These are phyloP conservation scores for Leucania comma DNA, from an alignment of 2,888 invertebrate species.

Conservation along the genomic window DNA sequence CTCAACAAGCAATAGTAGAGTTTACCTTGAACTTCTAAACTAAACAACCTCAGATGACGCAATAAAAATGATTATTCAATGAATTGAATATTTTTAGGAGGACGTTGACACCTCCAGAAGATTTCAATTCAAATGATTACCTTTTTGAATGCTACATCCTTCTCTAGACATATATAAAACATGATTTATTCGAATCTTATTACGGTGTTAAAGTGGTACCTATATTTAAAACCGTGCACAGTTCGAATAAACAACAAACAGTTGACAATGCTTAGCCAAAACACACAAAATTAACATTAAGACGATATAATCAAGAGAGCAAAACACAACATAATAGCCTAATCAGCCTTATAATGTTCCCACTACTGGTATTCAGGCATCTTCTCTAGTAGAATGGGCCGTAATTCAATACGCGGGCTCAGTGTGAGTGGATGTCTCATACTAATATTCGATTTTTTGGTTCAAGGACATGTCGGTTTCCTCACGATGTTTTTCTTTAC, in stretches of 20 bases:
- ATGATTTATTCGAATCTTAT: conserved; percentile 13
- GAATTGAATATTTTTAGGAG: conserved; percentile 30
- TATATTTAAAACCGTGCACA: background rate
- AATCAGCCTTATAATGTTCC: too few species aligned
- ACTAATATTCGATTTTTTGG: too few species aligned
- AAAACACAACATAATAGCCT: too few species aligned
- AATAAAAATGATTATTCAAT: conserved; percentile 34
- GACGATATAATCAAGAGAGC: background rate
- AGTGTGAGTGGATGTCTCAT: too few species aligned
- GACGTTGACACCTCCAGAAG: conserved; percentile 37
- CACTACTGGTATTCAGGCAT: too few species aligned
- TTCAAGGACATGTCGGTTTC: too few species aligned
- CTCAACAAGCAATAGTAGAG: conserved; percentile 13
- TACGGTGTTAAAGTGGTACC: background rate
- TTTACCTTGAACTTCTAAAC: conserved; percentile 25
- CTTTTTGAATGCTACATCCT: conserved; percentile 35
- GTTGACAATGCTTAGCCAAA: background rate
- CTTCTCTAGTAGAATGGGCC: too few species aligned
- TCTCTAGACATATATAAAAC: conserved; percentile 3
- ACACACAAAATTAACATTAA: background rate
- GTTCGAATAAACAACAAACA: background rate
- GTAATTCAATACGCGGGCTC: too few species aligned
- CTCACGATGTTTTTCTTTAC: too few species aligned
- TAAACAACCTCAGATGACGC: conserved; percentile 2
- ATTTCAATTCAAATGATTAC: conserved; percentile 32